phyloP scores from a whole-genome alignment of 2,113 vertebrate species.

The Oostethus manadensis region DNA sequence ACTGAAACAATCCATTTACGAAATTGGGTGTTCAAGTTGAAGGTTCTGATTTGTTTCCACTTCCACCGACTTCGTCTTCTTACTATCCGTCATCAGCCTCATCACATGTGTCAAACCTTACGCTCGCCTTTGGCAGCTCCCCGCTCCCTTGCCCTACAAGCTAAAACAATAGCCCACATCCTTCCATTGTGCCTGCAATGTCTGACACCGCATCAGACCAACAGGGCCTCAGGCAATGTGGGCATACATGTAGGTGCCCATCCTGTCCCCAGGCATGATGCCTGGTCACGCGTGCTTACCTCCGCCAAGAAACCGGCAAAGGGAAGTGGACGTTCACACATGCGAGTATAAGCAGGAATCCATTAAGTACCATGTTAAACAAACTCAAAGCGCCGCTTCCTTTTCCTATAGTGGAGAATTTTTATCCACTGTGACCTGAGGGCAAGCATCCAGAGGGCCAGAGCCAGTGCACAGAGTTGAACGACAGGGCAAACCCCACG shows the following conservation, averaged over 20 bases:
- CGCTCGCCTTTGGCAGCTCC: slow-evolving; percentile 33
- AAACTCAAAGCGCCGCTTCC: slow-evolving; percentile 65
- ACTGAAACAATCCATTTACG: slow-evolving; percentile 6
- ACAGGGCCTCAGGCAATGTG: slow-evolving; percentile 9
- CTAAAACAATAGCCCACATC: slow-evolving; percentile 67
- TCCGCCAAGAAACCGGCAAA: slow-evolving; percentile 18
- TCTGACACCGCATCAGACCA: slow-evolving; percentile 9
- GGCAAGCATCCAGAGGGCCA: slow-evolving; percentile 34
- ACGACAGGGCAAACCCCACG: slow-evolving; percentile 36
- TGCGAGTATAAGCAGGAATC: slow-evolving; percentile 52
- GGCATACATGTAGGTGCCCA: slow-evolving; percentile 48
- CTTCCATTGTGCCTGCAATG: slow-evolving; percentile 59
- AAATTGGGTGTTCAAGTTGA: slow-evolving; percentile 25
- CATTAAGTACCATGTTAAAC: slow-evolving; percentile 67
- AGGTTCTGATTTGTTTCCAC: slow-evolving; percentile 20
- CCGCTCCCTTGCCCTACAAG: slow-evolving; percentile 19
- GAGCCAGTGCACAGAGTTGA: slow-evolving; percentile 28
- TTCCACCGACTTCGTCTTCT: slow-evolving; percentile 11
- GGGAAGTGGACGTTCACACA: slow-evolving; percentile 59
- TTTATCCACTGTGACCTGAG: slow-evolving; percentile 50
- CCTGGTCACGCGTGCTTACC: slow-evolving; percentile 44
- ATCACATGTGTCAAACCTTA: slow-evolving; percentile 51
- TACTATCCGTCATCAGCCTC: slow-evolving; percentile 50
- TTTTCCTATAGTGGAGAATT: slow-evolving; percentile 53
- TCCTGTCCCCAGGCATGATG: slow-evolving; percentile 45